Evolutionary conservation across 2,113 vertebrate species (phyloP), one percentile per base, ranked within the genome.

Genomic region (Pagrus major): DNA sequence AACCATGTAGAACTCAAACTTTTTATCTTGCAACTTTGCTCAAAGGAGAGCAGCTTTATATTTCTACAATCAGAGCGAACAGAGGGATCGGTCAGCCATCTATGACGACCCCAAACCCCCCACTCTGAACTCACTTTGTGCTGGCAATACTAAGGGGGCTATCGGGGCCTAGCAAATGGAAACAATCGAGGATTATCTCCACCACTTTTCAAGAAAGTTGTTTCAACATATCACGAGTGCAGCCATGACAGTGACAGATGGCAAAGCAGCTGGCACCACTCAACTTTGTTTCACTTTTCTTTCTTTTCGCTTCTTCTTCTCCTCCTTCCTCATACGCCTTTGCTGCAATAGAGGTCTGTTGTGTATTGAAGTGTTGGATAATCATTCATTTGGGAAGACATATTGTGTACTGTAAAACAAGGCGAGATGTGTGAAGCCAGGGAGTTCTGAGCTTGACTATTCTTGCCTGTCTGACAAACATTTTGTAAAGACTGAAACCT

Each of bases 241-340:
- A 87, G 81, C 86, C 89, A 80, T 93, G 92, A 94, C 93, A 93
- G 90, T 93, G 94, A 95, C 94, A 95, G 95, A 95, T 95, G 94
- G 94, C 88, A 86, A 87, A 92, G 94, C 95, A 94, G 93, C 94
- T 94, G 93, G 93, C 90, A 91, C 86, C 87, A 78, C 90, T 95
- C 92, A 91, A 92, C 88, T 90, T 91, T 86, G 82, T 92, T 91
- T 92, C 91, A 89, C 87, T 92, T 90, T 83, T 91, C 85, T 88
- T 88, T 88, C 79, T 80, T 71, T 88, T 54, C 72, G 67, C 86
- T 44, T 65, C 44, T 52, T 83, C 75, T 14, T 52, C 55, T 33
- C 14, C 56, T 23, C 23, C 58, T 33, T 66, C 77, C 70, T 70
- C 61, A 74, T 80, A 78, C 8, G 81, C 77, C 84, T 82, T 77